Conservation (phyloP, 2,113 vertebrate species). For the Puntigrus tetrazona region DNA sequence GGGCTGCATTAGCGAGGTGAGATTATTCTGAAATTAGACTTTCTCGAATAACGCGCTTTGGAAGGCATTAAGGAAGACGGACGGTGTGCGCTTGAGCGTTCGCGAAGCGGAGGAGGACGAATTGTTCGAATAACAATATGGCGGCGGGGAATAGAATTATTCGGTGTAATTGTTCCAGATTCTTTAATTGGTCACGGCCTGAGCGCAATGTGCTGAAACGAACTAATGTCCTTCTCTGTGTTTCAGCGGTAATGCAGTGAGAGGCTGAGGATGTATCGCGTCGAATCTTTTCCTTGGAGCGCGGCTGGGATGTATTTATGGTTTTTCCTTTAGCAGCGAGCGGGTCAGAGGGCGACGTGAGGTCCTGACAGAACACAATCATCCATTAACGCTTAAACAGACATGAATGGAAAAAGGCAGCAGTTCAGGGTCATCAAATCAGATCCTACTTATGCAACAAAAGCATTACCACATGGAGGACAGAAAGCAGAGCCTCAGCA, state of each 20-base stretch:
- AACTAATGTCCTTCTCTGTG: constrained; percentile 49
- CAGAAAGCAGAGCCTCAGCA: neutral
- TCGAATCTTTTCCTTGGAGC: constrained; percentile 53
- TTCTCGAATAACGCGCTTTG: constrained; percentile 48
- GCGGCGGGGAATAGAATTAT: neutral
- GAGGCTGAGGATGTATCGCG: constrained; percentile 47
- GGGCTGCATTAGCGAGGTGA: constrained; percentile 57
- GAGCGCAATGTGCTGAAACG: neutral
- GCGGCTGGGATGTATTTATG: constrained; percentile 47
- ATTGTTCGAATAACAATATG: constrained; percentile 34
- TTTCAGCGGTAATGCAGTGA: constrained; percentile 52
- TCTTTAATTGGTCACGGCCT: neutral
- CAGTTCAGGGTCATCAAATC: constrained; percentile 52
- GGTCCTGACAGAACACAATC: constrained; percentile 54
- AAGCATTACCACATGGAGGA: constrained; percentile 44
- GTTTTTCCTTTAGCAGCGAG: constrained; percentile 43
- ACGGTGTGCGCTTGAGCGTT: neutral
- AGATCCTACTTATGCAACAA: constrained; percentile 39
- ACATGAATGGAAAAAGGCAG: constrained; percentile 45
- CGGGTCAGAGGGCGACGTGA: constrained; percentile 42
- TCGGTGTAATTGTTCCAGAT: constrained; percentile 18
- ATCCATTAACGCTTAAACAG: constrained; percentile 58
- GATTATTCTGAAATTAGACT: constrained; percentile 60
- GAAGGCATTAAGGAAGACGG: constrained; percentile 5
- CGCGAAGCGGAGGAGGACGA: neutral